These are phyloP conservation scores for Tretioscincus oriximinensis DNA, from an alignment of 2,113 vertebrate species.

Conservation along the genomic window DNA sequence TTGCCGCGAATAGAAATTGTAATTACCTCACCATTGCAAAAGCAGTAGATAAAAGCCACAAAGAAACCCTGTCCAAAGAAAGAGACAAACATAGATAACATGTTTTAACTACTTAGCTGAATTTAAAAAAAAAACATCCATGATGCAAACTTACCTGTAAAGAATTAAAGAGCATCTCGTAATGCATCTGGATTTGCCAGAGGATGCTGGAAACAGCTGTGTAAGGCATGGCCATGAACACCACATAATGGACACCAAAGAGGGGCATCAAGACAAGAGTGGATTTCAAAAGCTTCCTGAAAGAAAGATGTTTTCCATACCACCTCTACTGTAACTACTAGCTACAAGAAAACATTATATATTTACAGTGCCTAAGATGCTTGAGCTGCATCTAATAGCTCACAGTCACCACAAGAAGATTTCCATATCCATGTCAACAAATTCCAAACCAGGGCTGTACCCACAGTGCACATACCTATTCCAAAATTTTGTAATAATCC, in stretches of 20 bases:
- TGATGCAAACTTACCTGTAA: constrained; percentile 79
- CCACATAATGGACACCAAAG: constrained; percentile 94
- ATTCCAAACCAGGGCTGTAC: too few species aligned
- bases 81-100: background rate
- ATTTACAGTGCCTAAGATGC: too few species aligned
- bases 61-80: constrained; percentile 87
- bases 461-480: too few species aligned
- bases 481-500: too few species aligned
- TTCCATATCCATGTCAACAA: too few species aligned
- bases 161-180: constrained; percentile 98
- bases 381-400: too few species aligned
- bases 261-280: constrained; percentile 94
- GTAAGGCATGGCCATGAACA: constrained; percentile 95
- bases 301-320: background rate
- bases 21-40: constrained; percentile 96
- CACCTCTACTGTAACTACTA: too few species aligned
- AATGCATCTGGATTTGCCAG: constrained; percentile 99
- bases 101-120: too few species aligned
- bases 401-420: background rate
- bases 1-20: background rate
- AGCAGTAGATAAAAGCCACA: constrained; percentile 97
- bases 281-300: constrained; percentile 92
- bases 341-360: background rate
- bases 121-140: background rate
- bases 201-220: constrained; percentile 90